Evolutionary conservation across 2,797 vertebrate genomes (phyloP).

Genomic region (Protonibea diacanthus): DNA sequence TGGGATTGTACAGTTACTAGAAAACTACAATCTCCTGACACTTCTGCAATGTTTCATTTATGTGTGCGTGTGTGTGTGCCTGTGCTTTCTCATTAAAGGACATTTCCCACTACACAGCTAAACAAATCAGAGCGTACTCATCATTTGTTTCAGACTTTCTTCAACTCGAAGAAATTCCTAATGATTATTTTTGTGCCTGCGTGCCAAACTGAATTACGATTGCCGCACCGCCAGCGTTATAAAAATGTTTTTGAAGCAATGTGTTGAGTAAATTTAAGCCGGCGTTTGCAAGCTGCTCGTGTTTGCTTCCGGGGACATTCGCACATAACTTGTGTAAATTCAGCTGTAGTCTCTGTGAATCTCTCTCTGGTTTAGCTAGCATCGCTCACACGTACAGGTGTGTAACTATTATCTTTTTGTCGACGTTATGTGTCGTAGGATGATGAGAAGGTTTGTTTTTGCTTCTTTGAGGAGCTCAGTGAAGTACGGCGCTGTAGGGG

Average conservation of each 20-base stretch:
- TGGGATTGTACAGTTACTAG: constrained; percentile 59
- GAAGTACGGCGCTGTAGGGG: constrained; percentile 36
- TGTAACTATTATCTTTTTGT: background rate
- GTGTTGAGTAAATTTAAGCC: constrained; percentile 46
- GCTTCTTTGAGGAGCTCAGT: constrained; percentile 12
- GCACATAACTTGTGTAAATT: constrained; percentile 18
- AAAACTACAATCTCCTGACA: constrained; percentile 56
- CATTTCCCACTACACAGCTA: constrained; percentile 28
- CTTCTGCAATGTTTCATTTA: constrained; percentile 34
- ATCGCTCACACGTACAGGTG: background rate
- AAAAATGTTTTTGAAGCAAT: constrained; percentile 51
- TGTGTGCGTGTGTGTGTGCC: background rate
- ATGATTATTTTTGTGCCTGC: constrained; percentile 36
- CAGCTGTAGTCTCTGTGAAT: background rate
- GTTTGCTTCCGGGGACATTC: constrained; percentile 45
- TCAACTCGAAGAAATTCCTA: constrained; percentile 32
- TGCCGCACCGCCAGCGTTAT: constrained; percentile 20
- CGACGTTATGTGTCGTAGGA: background rate
- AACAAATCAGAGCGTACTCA: constrained; percentile 42
- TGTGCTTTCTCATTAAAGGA: constrained; percentile 25
- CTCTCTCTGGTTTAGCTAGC: background rate
- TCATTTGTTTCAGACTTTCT: constrained; percentile 40
- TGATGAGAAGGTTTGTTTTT: constrained; percentile 16
- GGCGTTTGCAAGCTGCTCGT: constrained; percentile 52
- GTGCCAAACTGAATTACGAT: constrained; percentile 40